Base-by-base conservation (phyloP, 2,797 vertebrate species). In the Alectoris magna region DNA sequence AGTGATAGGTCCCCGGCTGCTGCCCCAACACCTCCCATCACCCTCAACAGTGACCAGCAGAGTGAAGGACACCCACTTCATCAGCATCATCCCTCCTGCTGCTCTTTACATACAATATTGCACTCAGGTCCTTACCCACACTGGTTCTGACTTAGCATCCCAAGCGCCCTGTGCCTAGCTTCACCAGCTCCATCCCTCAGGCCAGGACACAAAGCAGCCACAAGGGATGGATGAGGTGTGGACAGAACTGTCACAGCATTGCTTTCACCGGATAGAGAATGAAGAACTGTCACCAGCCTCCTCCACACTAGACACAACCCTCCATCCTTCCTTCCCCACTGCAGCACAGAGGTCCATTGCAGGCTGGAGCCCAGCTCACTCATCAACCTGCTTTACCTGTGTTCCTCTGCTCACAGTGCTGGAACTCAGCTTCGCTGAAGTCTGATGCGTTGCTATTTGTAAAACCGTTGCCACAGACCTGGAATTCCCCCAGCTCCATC, bases 381-480 rank as follows among this genome's bases (percentile, higher is more conserved):
- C 94, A 55, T 86, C 55, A 93, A 77, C 72, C 4, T 11, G 26
- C 80, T 94, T 91, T 63, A 56, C 43, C 59, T 17, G 55, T n/a
- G 17, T 10, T 83, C 16, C 82, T 91, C 55, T 66, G 69, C 66
- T 89, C 87, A 9, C 62, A 22, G 46, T 38, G 56, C 69, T 88
- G 88, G 81, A 85, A 87, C 80, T 58, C 55, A 48, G 36, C 67
- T 78, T 72, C 91, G 88, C 75, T 80, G 0, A 90, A 78, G 31
- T 73, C 62, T 82, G 88, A 36, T 56, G 29, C 46, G 59, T 90
- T 2, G 4, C 62, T 53, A 0, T 13, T 39, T 8, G 56, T 84
- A 56, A 90, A 71, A 76, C 16, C 64, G 60, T 53, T 74, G 34
- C 62, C n/a, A 7, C 1, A 14, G 21, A 19, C 22, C 3, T 10